Evolutionary conservation across 2,888 invertebrate genomes (phyloP), one percentile per base, ranked within the genome.

Genomic region (Gari tellinella): DNA sequence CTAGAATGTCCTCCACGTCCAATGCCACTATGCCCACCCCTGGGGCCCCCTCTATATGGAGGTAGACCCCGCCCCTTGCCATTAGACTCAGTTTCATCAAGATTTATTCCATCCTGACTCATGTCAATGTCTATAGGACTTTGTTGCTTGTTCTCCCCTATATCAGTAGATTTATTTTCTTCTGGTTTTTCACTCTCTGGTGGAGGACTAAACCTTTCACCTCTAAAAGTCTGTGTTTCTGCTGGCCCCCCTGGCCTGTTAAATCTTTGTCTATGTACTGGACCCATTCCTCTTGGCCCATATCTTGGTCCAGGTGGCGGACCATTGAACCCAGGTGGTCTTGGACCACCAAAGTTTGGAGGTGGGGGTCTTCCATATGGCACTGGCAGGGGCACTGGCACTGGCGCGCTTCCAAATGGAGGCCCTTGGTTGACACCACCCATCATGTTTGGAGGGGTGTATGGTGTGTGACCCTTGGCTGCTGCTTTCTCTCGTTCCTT

Each of bases 401-500:
- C 37, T 52, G 53, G 58, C 37, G 46, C 60, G 38, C 61, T 52
- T 15, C 52, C 52, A 1, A 17, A 15, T 38, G 46, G 52, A 53
- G 58, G 41, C n/a, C 72, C 61, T 8, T 49, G 31, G 15, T 53
- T 37, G 17, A 56, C 49, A 17, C 17, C 57, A n/a, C 64, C 70
- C 49, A 65, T 70, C 70, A 68, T 70, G 31, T 43, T 46, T n/a
- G 62, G 61, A 15, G 48, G 52, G 19, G 23, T n/a, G 14, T 40
- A 38, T 2, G 66, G 49, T n/a, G n/a, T n/a, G 26, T 69, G 68
- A 0, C 69, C 74, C 52, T 72, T 72, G 12, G 64, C 72, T 26
- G 64, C 74, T 48, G 74, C 67, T 48, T 65, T 67, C 55, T 69
- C 58, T 15, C 60, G 55, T 1, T 69, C 62, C 26, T 58, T 61